Evolutionary conservation across 2,888 invertebrate genomes (phyloP).

Genomic region (Lasioglossum vierecki): DNA sequence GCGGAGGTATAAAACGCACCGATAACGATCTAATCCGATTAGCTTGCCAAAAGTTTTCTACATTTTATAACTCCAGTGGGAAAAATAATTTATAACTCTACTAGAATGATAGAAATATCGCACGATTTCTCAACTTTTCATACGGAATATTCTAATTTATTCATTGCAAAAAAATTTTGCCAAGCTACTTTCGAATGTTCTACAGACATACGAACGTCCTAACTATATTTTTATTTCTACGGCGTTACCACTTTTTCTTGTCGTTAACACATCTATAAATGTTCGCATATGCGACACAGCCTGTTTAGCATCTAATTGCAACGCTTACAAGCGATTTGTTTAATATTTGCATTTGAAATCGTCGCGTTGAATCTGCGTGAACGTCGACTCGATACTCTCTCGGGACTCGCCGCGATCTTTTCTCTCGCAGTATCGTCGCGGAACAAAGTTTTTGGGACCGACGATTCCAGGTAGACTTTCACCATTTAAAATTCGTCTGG

Average conservation of each 20-base stretch:
- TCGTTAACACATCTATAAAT: background rate
- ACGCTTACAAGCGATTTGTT: background rate
- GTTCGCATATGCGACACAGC: background rate
- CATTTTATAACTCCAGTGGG: background rate
- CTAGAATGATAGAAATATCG: background rate
- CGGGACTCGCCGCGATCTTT: background rate
- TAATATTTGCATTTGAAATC: background rate
- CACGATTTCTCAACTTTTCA: background rate
- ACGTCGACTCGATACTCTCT: background rate
- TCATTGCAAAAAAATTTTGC: background rate
- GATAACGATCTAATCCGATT: background rate
- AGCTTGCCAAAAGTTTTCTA: background rate
- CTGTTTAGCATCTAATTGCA: background rate
- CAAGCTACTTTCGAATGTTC: background rate
- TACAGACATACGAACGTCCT: background rate
- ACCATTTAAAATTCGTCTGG: slow-evolving; percentile 79
- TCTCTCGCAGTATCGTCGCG: slow-evolving; percentile 16
- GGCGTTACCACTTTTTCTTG: background rate
- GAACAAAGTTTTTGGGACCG: slow-evolving; percentile 42
- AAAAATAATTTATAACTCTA: background rate
- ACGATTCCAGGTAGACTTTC: slow-evolving; percentile 73
- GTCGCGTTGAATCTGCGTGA: background rate
- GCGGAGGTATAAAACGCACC: background rate
- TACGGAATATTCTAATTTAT: background rate
- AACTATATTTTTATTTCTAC: background rate